Evolutionary conservation across 2,113 vertebrate species (phyloP), one percentile per base, ranked within the genome.

Genomic region (Callipepla squamata): DNA sequence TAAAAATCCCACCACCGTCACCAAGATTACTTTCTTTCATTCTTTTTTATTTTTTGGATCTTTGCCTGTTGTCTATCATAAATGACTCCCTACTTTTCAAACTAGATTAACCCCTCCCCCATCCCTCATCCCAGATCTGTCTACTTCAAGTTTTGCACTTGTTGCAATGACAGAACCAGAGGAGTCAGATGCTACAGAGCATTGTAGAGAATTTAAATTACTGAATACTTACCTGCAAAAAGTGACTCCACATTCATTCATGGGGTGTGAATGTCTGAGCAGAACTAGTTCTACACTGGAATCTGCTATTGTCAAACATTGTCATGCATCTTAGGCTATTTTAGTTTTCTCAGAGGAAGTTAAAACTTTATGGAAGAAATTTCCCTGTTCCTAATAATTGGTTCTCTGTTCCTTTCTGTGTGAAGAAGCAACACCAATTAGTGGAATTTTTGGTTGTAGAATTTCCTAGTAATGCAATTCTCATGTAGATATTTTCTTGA

Each of bases 221-320:
- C 38, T 44, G 47, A 75, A 50, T 74, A 45, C 70, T 4, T 47
- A 51, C 14, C 30, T 76, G 20, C 26, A 76, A 76, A 91, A 20
- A 23, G 4, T 0, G 0, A 53, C 7, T 75, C 16, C 10, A 19
- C 25, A 16, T 26, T 44, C 13, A 28, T 44, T 76, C 23, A 13
- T n/a, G 51, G 21, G 12, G 10, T 4, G 3, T 28, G 25, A 19
- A 40, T 19, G 30, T 30, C 32, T 67, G 30, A 62, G 22, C 25
- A 86, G 76, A 85, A 5, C 10, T 67, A 48, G 19, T 75, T 42
- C 79, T 72, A 67, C 26, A 63, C 4, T 58, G 23, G 18, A 34
- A 72, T 72, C 58, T 55, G 15, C 21, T 85, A 32, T 79, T 89
- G 34, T 45, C 47, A 89, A 63, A 23, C 1, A 36, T 36, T n/a